Conservation (phyloP, 1,140 invertebrate species). For the Drosophila azteca region DNA sequence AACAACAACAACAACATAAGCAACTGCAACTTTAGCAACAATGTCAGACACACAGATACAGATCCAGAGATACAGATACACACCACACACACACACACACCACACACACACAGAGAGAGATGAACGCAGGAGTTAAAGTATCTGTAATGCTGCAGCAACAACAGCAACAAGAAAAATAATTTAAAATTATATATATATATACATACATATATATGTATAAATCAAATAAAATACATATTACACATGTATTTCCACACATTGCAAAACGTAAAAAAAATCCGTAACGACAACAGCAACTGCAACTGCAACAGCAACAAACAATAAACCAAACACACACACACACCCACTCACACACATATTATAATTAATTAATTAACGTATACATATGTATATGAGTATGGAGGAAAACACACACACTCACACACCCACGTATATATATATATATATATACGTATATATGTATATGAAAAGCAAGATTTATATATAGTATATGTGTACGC, state of each 20-base stretch:
- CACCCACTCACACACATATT: slow-evolving; percentile 32
- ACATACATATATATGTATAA: slow-evolving; percentile 42
- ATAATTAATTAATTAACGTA: slow-evolving; percentile 74
- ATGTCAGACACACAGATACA: slow-evolving; percentile 31
- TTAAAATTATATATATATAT: slow-evolving; percentile 46
- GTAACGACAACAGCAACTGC: slow-evolving; percentile 52
- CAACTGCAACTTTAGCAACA: slow-evolving; percentile 50
- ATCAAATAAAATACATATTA: slow-evolving; percentile 51
- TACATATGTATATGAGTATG: slow-evolving; percentile 47
- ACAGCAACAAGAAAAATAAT: slow-evolving; percentile 48
- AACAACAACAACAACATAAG: slow-evolving; percentile 49
- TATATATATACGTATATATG: slow-evolving; percentile 36
- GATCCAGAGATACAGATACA: slow-evolving; percentile 6
- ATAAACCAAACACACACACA: slow-evolving; percentile 63
- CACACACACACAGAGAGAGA: neutral
- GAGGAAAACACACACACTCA: slow-evolving; percentile 1
- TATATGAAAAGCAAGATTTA: too few species aligned
- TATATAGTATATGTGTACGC: slow-evolving; percentile 34
- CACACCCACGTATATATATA: slow-evolving; percentile 21
- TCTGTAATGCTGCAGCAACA: slow-evolving; percentile 68
- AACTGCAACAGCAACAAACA: slow-evolving; percentile 58
- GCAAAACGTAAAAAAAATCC: slow-evolving; percentile 66
- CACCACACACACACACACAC: slow-evolving; percentile 4
- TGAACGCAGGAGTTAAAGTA: slow-evolving; percentile 12
- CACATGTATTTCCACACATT: slow-evolving; percentile 39